These are phyloP conservation scores for Torymus auratus DNA, from an alignment of 2,888 invertebrate genomes.

Conservation along the genomic window DNA sequence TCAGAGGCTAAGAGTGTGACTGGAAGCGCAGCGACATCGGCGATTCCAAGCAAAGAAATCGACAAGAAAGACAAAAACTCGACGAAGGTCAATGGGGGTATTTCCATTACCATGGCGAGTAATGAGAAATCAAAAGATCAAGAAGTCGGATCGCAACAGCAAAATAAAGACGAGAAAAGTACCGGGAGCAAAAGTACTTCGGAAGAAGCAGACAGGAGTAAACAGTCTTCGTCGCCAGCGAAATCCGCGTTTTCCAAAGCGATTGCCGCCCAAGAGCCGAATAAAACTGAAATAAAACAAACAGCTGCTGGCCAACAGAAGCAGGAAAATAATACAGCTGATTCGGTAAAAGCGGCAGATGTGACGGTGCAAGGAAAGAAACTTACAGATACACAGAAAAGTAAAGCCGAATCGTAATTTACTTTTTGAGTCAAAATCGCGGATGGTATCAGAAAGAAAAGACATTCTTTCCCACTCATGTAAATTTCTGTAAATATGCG, in stretches of 20 bases:
- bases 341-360: conserved; percentile 31
- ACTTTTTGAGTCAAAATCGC: conserved; percentile 1
- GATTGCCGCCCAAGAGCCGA: background rate
- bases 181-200: conserved; percentile 30
- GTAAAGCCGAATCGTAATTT: conserved; percentile 71
- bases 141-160: conserved; percentile 21
- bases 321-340: conserved; percentile 27
- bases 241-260: conserved; percentile 9
- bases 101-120: conserved; percentile 26
- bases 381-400: conserved; percentile 65
- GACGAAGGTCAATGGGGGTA: conserved; percentile 57
- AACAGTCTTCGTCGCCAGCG: background rate
- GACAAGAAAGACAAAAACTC: conserved; percentile 57
- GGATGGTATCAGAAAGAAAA: conserved; percentile 1
- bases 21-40: background rate
- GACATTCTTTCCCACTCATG: conserved; percentile 49
- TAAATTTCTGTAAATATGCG: conserved; percentile 66
- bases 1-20: conserved; percentile 24
- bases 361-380: conserved; percentile 65
- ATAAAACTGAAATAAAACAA: conserved; percentile 34
- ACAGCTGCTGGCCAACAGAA: conserved; percentile 33
- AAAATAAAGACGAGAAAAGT: conserved; percentile 25
- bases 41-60: conserved; percentile 42
- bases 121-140: conserved; percentile 48
- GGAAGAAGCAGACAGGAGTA: background rate